These are phyloP conservation scores for Pycnomerus fuliginosus DNA, from an alignment of 2,888 invertebrate genomes.

Conservation along the genomic window DNA sequence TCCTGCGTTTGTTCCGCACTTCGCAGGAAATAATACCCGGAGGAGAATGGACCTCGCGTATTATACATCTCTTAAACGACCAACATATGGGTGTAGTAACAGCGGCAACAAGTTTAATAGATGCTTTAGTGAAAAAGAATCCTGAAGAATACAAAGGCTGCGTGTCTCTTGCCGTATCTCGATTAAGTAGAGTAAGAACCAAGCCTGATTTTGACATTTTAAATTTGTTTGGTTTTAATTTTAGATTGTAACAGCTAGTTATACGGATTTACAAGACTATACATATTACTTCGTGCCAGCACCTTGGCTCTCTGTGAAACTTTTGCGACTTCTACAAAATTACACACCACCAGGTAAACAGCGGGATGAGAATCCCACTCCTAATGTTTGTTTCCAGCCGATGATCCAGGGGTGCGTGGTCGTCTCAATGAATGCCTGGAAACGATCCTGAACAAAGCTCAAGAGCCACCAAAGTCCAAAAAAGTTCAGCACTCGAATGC, in stretches of 20 bases:
- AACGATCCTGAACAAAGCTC: constrained; percentile 97
- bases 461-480: constrained; percentile 99
- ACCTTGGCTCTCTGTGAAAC: constrained; percentile 99
- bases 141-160: constrained; percentile 99
- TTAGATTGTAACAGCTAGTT: constrained; percentile 96
- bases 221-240: constrained; percentile 33
- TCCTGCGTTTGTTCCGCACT: constrained; percentile 90
- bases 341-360: constrained; percentile 97
- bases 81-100: constrained; percentile 99
- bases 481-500: constrained; percentile 99
- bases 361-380: background rate
- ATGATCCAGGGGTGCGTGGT: constrained; percentile 95
- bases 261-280: constrained; percentile 99
- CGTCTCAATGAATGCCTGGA: constrained; percentile 97
- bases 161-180: constrained; percentile 95
- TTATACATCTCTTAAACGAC: constrained; percentile 97
- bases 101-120: constrained; percentile 96
- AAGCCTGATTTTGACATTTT: background rate
- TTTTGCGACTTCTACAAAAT: constrained; percentile 93
- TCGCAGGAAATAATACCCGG: constrained; percentile 95
- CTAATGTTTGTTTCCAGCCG: constrained; percentile 53
- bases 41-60: constrained; percentile 98
- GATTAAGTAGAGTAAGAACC: constrained; percentile 78
- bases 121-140: constrained; percentile 96
- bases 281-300: constrained; percentile 99